These are phyloP conservation scores for Chrysolina haemoptera DNA, from an alignment of 2,888 invertebrate species.

Conservation along the genomic window DNA sequence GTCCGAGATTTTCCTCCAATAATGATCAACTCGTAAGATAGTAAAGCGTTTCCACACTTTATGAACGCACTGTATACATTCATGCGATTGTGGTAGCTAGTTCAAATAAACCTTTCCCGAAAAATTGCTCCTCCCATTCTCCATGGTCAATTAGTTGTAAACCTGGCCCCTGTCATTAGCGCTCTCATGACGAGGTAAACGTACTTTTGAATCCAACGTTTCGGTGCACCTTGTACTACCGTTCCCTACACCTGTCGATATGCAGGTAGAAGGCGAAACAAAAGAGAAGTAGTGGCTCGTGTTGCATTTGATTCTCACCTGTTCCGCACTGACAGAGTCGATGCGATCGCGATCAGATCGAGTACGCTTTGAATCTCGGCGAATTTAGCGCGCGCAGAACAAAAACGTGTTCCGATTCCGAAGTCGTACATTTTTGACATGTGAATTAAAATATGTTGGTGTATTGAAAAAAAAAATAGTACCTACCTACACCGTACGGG, in stretches of 20 bases:
- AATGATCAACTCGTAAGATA: too few relatives aligned
- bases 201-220: not conserved
- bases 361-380: slow-evolving; percentile 24
- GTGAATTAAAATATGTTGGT: slow-evolving; percentile 1
- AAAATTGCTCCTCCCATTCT: too few relatives aligned
- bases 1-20: too few relatives aligned
- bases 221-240: slow-evolving; percentile 17
- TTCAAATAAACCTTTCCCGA: too few relatives aligned
- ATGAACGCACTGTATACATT: too few relatives aligned
- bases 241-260: slow-evolving; percentile 33
- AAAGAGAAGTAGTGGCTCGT: slow-evolving; percentile 30
- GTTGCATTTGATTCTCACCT: slow-evolving; percentile 43
- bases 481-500: not conserved
- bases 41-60: too few relatives aligned
- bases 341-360: slow-evolving; percentile 35
- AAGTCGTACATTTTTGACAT: slow-evolving; percentile 4
- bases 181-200: slow-evolving; percentile 5
- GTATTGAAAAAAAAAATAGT: not conserved
- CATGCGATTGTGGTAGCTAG: too few relatives aligned
- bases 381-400: slow-evolving; percentile 10
- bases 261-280: slow-evolving; percentile 30
- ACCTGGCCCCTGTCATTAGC: not conserved
- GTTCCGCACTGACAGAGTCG: slow-evolving; percentile 44
- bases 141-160: not conserved
- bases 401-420: slow-evolving; percentile 9